Conservation (phyloP, 2,113 vertebrate genomes). For the Coreoperca whiteheadi region DNA sequence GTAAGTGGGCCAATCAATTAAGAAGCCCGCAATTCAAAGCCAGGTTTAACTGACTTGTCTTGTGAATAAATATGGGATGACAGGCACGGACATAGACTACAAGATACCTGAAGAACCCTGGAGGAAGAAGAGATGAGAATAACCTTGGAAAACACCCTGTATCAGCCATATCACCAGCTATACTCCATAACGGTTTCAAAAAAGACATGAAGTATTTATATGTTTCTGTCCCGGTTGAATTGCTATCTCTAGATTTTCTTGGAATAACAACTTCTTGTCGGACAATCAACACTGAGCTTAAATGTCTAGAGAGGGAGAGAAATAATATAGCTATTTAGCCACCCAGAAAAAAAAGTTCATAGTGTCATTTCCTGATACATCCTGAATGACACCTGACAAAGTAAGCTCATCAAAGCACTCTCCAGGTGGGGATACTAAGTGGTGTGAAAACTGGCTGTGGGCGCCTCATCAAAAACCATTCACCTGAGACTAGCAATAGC, state of each 20-base stretch:
- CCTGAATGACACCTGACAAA: conserved; percentile 72
- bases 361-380: background rate
- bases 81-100: background rate
- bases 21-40: conserved; percentile 6
- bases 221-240: background rate
- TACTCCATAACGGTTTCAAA: background rate
- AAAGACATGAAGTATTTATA: background rate
- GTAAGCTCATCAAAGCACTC: conserved; percentile 64
- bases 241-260: conserved; percentile 8
- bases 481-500: conserved; percentile 71
- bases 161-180: background rate
- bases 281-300: conserved; percentile 1
- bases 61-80: conserved; percentile 28
- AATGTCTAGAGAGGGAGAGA: background rate
- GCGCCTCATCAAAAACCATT: conserved; percentile 72
- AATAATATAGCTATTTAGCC: conserved; percentile 2
- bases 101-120: background rate
- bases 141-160: conserved; percentile 15
- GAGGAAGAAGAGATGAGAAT: conserved; percentile 4
- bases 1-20: conserved; percentile 26
- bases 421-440: conserved; percentile 69
- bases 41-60: conserved; percentile 11
- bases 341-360: conserved; percentile 23
- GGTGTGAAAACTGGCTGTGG: conserved; percentile 72
- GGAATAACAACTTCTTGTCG: background rate